Percentiles rank a stretch among this genome's conserved stretches.
These are phyloP conservation scores for Antheraea mylitta DNA, from an alignment of 1,140 invertebrate species.

Conservation along the genomic window DNA sequence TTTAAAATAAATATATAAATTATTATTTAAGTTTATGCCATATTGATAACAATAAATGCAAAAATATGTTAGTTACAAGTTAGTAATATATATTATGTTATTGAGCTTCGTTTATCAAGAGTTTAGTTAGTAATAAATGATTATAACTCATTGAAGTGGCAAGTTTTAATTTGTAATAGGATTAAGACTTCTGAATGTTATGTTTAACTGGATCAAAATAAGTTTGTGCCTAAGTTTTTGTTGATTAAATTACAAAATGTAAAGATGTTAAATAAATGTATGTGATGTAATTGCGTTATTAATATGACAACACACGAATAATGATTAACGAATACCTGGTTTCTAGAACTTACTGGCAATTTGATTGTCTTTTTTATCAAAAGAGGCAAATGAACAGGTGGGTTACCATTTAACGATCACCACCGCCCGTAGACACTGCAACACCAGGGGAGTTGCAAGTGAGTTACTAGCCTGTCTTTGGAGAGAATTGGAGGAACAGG, in stretches of 20 bases:
- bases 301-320: too few relatives aligned
- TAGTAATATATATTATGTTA: not conserved
- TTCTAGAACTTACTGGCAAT: too few relatives aligned
- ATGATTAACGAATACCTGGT: too few relatives aligned
- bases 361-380: too few relatives aligned
- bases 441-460: too few relatives aligned
- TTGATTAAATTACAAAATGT: not conserved
- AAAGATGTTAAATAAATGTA: conserved; percentile 2
- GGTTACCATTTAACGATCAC: too few relatives aligned
- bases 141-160: not conserved
- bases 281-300: not conserved
- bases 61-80: not conserved
- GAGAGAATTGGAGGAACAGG: too few relatives aligned
- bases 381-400: too few relatives aligned
- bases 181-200: not conserved
- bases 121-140: not conserved
- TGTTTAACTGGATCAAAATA: not conserved
- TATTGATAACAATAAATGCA: not conserved
- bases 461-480: too few relatives aligned
- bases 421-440: too few relatives aligned
- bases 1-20: not conserved
- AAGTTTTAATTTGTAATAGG: not conserved
- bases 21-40: not conserved
- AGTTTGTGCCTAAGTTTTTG: not conserved
- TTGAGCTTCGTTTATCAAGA: not conserved